Base-by-base conservation (phyloP, 2,888 invertebrate species). In the Papilio demoleus region DNA sequence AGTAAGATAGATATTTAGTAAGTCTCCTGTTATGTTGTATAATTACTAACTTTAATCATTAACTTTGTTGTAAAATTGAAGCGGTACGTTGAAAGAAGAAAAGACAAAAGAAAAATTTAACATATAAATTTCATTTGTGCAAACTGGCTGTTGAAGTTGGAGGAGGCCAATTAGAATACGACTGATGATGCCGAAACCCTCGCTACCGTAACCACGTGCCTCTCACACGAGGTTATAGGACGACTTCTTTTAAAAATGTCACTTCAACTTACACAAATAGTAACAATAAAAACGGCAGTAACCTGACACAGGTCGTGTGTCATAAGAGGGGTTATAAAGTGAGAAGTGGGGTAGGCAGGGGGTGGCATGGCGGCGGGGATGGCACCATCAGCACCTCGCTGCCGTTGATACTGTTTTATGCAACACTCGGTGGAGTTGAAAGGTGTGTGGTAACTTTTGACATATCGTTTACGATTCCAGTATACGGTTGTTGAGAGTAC, bases 241-340 rank as follows among this genome's bases (percentile, higher is more conserved):
- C n/a, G n/a, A n/a, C n/a, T n/a, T n/a, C n/a, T n/a, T n/a, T n/a
- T n/a, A n/a, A n/a, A n/a, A 4, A 36, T 36, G 36, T 36, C 9
- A 36, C 36, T 36, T 36, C 11, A 9, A 8, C 11, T 8, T 9
- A 36, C 8, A 11, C 4, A 38, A 12, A 12, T 38, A 14, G 38
- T 12, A 38, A 38, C 38, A 4, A 38, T 38, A 38, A 38, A 38
- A 4, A 38, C 38, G 38, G 2, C 38, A 14, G 38, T 38, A 38
- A 38, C 17, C 6, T 50, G 50, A 24, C 14, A 24, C 24, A 50
- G 24, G 14, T 24, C 24, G 50, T 50, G 24, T 22, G 47, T 47
- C 47, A 17, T 47, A 45, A 45, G 47, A 47, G 47, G 47, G 19
- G 19, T 47, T 47, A 11, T 45, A 50, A 50, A 50, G 24, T 50